Evolutionary conservation across 2,797 vertebrate species (phyloP), one percentile per base, ranked within the genome.

Genomic region (Gila robusta): DNA sequence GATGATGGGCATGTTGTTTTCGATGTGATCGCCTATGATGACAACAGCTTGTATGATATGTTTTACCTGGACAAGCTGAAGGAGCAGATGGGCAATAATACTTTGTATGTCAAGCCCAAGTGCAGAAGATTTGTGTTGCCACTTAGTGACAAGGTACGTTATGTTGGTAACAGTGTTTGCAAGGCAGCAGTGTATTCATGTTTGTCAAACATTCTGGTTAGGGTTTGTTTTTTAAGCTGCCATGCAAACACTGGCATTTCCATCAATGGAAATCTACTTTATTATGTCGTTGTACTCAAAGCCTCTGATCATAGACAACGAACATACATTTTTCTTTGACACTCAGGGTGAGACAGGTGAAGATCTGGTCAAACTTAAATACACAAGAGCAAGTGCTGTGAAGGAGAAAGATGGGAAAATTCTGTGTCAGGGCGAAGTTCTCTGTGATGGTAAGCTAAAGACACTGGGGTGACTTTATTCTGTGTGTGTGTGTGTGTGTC

Each of bases 31-130:
- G 91, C 96, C 86, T 97, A 99, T 26, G 64, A 92, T 3, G 96
- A 99, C 84, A 94, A 84, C 62, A 96, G 96, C 70, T 95, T 99
- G 8, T 99, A 98, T 67, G 91, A 99, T 0, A 95, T 96, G 95
- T 99, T 99, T 93, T 98, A 98, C 89, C 81, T 99, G 90, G 96
- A 92, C 91, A 97, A 96, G 82, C 82, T 98, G 88, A 94, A 92
- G 77, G 85, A 94, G 32, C 39, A 84, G 44, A 35, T 93, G 0
- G 56, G 79, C 6, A 47, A 52, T 37, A 5, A 59, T 62, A 88
- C 87, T 4, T 7, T 28, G 26, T 93, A 94, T 39, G 92, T 91
- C 28, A 79, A 89, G 26, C 96, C 98, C 64, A 82, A 47, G 56
- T 97, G 94, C 92, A 96, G 82, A 88, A 95, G 98, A 91, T 98